Evolutionary conservation across 2,113 vertebrate genomes (phyloP).

Genomic region (Ammodramus savannarum): DNA sequence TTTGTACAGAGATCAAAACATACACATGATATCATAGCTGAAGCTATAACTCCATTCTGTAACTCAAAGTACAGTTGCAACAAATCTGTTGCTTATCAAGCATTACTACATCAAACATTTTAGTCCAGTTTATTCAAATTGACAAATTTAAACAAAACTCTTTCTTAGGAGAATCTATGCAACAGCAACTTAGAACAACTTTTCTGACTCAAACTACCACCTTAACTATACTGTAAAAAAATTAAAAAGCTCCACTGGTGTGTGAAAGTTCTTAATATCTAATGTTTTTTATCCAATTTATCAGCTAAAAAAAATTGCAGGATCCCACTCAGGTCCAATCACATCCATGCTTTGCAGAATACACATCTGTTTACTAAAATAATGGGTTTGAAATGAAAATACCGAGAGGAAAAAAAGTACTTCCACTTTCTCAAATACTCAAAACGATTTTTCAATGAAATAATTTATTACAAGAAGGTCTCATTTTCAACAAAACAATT

Average conservation of each 20-base stretch:
- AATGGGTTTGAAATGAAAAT: background rate
- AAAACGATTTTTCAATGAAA: background rate
- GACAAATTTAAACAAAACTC: background rate
- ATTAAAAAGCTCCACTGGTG: background rate
- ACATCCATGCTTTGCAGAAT: background rate
- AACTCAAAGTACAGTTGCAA: background rate
- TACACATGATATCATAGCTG: accelerated
- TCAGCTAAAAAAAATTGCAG: background rate
- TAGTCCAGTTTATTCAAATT: background rate
- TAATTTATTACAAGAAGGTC: background rate
- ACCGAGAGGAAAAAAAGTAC: background rate
- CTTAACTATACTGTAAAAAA: background rate
- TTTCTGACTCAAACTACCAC: background rate
- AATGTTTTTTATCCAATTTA: background rate
- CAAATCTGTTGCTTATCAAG: background rate
- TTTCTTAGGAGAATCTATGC: background rate
- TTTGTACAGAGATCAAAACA: background rate
- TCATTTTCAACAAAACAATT: background rate
- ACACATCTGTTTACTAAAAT: background rate
- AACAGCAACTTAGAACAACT: background rate
- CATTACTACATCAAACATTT: background rate
- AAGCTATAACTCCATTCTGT: background rate
- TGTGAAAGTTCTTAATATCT: background rate
- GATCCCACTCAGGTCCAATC: background rate
- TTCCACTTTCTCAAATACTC: background rate